These are phyloP conservation scores for Megaleporinus macrocephalus DNA, from an alignment of 2,113 vertebrate genomes.

Conservation along the genomic window DNA sequence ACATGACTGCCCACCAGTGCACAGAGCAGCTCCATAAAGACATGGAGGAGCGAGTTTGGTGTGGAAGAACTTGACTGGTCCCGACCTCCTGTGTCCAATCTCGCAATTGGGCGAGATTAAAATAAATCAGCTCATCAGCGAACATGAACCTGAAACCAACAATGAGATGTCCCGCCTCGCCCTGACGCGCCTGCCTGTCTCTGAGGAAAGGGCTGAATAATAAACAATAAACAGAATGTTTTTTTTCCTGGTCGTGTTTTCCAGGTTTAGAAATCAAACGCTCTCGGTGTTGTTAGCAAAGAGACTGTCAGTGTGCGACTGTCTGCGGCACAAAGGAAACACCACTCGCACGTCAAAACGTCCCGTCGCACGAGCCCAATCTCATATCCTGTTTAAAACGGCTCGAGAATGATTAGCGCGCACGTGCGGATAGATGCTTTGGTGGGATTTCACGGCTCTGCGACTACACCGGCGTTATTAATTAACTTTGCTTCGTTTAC, in stretches of 20 bases:
- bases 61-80: too few relatives aligned
- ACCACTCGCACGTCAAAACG: neutral
- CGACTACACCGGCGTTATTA: neutral
- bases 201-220: neutral
- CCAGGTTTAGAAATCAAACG: conserved; percentile 46
- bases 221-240: neutral
- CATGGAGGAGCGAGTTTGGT: too few relatives aligned
- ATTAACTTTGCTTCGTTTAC: too few relatives aligned
- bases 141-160: too few relatives aligned
- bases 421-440: conserved; percentile 23
- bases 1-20: too few relatives aligned
- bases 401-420: conserved; percentile 33
- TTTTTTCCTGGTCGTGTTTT: neutral
- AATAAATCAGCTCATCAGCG: too few relatives aligned
- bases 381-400: neutral
- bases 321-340: conserved; percentile 28
- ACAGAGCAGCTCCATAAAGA: too few relatives aligned
- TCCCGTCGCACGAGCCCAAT: neutral
- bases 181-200: too few relatives aligned
- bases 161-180: too few relatives aligned
- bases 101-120: too few relatives aligned
- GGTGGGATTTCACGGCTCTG: neutral
- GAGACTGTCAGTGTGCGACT: conserved; percentile 47
- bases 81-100: too few relatives aligned
- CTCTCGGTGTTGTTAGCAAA: conserved; percentile 52